phyloP scores from a whole-genome alignment of 2,888 invertebrate species.

The Laspeyria flexula region DNA sequence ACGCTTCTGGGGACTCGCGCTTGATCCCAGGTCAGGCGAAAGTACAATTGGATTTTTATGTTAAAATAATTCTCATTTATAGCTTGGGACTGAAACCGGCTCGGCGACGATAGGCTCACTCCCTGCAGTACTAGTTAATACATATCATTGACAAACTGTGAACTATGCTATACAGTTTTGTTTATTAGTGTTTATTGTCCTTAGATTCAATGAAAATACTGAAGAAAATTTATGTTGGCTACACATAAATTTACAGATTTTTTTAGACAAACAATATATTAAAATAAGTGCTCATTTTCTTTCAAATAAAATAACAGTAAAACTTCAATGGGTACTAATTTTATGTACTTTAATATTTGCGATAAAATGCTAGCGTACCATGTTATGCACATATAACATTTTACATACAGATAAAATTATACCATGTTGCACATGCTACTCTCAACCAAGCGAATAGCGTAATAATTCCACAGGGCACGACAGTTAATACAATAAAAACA shows the following conservation, averaged over 20 bases:
- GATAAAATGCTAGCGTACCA: too few relatives aligned
- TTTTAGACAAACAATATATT: too few relatives aligned
- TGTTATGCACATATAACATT: not conserved
- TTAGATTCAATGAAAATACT: too few relatives aligned
- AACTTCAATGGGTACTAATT: too few relatives aligned
- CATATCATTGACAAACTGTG: not conserved
- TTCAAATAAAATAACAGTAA: too few relatives aligned
- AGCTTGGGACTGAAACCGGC: constrained; percentile 1
- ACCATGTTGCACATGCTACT: not conserved
- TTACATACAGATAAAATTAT: not conserved
- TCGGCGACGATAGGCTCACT: not conserved
- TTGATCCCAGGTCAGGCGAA: constrained; percentile 4
- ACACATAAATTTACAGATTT: too few relatives aligned
- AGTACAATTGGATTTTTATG: constrained; percentile 1
- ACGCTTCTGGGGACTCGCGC: constrained; percentile 1
- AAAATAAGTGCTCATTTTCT: too few relatives aligned
- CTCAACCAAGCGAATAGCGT: not conserved
- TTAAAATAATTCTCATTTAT: constrained; percentile 3
- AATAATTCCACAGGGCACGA: not conserved
- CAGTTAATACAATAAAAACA: constrained; percentile 24
- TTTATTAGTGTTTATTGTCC: not conserved
- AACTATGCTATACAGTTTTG: not conserved
- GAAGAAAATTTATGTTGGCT: too few relatives aligned
- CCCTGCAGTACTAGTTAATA: not conserved
- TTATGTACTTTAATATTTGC: too few relatives aligned